Base-by-base conservation (phyloP, 2,888 invertebrate species). In the Crocallis elinguaria region DNA sequence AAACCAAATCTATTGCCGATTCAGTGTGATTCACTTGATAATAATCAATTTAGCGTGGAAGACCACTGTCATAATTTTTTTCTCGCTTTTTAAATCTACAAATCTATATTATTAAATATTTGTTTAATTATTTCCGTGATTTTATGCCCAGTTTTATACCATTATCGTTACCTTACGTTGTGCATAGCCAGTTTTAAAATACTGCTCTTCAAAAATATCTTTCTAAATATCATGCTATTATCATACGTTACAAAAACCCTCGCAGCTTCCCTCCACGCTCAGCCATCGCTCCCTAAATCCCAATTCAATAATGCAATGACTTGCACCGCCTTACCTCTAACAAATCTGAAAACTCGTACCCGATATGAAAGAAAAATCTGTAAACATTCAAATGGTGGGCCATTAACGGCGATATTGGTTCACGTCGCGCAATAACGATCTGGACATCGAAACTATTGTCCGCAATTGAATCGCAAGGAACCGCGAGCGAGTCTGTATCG, bases 361-460 rank as follows among this genome's bases (percentile, higher is more conserved):
- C 64, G 55, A 64, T 68, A 71, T 70, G 55, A 66, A 69, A 65
- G 66, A 69, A 75, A 75, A 77, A 67, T 68, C 51, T 67, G 71
- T 71, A 75, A 81, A 81, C 73, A 78, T 76, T 75, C 68, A 76
- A 84, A 85, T 80, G 72, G 73, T 62, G 59, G 69, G 64, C 75
- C 77, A 81, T 83, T 82, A 79, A 75, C 65, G 71, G 71, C 71
- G 66, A 73, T 81, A 82, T 80, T 79, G 75, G 73, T 74, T 77
- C 76, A 75, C 73, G 66, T 66, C 49, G 62, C 66, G 69, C 73
- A 74, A 75, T 79, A 79, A 82, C 79, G 77, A 79, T 77, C 66
- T 66, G 55, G 69, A 77, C 76, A 76, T 75, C 64, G 65, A 73
- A 79, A 81, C 75, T 80, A 81, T 74, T 54, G 67, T 41, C 49